Conservation (phyloP, 2,888 invertebrate genomes). For the Pantelozetes paolii region DNA sequence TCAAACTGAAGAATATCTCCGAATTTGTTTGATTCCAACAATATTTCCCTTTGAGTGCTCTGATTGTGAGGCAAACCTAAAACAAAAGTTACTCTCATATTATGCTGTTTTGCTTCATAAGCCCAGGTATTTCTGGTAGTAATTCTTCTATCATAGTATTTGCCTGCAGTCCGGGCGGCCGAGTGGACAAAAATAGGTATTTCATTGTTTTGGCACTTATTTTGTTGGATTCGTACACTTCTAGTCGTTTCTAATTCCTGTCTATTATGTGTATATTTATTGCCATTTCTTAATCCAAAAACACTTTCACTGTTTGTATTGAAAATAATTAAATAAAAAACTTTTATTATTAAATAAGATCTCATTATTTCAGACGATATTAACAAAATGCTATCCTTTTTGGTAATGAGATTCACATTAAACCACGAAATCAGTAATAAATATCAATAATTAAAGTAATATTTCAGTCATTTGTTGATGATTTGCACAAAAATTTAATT, state of each 20-base stretch:
- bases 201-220: neutral
- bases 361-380: neutral
- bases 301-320: neutral
- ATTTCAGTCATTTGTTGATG: neutral
- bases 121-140: neutral
- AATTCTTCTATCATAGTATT: constrained; percentile 2
- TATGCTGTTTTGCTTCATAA: neutral
- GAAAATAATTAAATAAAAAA: neutral
- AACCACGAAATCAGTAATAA: neutral
- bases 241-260: constrained; percentile 13
- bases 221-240: neutral
- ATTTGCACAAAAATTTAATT: constrained; percentile 2
- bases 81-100: constrained; percentile 2
- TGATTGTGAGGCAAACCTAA: neutral
- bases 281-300: neutral
- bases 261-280: constrained; percentile 9
- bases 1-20: constrained; percentile 18
- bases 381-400: no score
- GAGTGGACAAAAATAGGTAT: neutral
- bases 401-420: no score
- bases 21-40: neutral
- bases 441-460: no score
- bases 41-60: neutral
- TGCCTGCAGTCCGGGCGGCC: neutral
- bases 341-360: neutral